Evolutionary conservation across 1,140 invertebrate genomes (phyloP).

Genomic region (Diuraphis noxia): DNA sequence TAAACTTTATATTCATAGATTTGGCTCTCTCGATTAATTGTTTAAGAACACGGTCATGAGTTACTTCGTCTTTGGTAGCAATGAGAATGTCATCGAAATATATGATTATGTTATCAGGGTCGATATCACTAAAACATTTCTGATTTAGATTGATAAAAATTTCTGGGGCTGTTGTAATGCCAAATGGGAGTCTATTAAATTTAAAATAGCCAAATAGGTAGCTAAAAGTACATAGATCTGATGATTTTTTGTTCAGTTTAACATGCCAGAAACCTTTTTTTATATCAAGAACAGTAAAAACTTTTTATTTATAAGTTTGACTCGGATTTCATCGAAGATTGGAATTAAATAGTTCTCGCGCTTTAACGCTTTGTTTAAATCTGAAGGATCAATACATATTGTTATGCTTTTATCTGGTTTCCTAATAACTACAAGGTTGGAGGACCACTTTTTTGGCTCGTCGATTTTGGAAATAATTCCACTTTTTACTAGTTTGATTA

Average conservation of each 20-base stretch:
- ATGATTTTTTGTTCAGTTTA: too few species aligned
- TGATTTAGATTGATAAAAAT: slow-evolving; percentile 54
- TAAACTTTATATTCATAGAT: slow-evolving; percentile 59
- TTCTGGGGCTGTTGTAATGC: slow-evolving; percentile 51
- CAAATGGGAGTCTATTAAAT: slow-evolving; percentile 55
- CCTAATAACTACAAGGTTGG: slow-evolving; percentile 59
- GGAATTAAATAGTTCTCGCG: too few species aligned
- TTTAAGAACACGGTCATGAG: slow-evolving; percentile 57
- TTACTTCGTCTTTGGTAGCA: slow-evolving; percentile 53
- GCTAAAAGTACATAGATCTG: too few species aligned
- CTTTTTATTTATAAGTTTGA: too few species aligned
- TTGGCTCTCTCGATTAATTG: slow-evolving; percentile 58
- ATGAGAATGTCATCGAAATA: slow-evolving; percentile 60
- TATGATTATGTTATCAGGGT: slow-evolving; percentile 29
- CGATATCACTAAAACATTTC: slow-evolving; percentile 54
- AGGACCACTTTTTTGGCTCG: slow-evolving; percentile 57
- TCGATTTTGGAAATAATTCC: slow-evolving; percentile 18
- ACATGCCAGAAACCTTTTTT: too few species aligned
- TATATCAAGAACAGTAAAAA: too few species aligned
- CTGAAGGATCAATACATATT: slow-evolving; percentile 59
- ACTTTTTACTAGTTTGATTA: background rate
- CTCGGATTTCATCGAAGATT: too few species aligned
- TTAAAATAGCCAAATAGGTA: background rate
- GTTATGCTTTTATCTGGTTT: slow-evolving; percentile 59
- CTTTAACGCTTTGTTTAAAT: slow-evolving; percentile 42